Evolutionary conservation across 64 coral and sea anemone genomes (phyloP), one percentile per base, ranked within the genome.

Genomic region (Exaiptasia diaphana): DNA sequence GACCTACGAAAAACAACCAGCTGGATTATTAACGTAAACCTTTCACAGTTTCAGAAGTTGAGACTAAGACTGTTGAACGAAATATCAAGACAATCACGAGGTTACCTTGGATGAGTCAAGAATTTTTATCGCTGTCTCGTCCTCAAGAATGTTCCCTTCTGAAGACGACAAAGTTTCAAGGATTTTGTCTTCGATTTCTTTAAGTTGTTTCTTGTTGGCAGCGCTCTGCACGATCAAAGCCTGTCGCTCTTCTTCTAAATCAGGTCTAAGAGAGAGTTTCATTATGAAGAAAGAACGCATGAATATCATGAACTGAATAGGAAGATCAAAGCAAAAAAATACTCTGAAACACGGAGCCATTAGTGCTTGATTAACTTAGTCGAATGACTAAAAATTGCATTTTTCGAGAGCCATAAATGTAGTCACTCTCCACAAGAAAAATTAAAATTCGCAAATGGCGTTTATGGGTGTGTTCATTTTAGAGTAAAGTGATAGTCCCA

Each of bases 191-290:
- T 99, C 95, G 27, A 99, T 99, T 56, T 99, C 95, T 46, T 99
- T 92, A 6, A 99, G 85, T 21, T 99, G 95, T 63, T 99, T 99
- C 34, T 99, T 99, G 73, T 99, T 99, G 13, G 95, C 95, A 64
- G 95, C 95, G 28, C 95, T 99, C 67, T 99, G 95, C 24, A 99
- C 72, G 63, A 99, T 99, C 40, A 99, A 38, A 7, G 89, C 95
- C 52, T 99, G 95, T 3, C 95, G 90, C 50, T 99, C 95, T 50
- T 99, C 95, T 75, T 99, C 95, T 38, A 99, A 80, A 40, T 99
- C 95, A 81, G 95, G 95, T 82, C 95, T 93, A 30, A 1, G 25
- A 44, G 12, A 33, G 6, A 46, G 15, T n/a, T n/a, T n/a, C n/a
- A n/a, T n/a, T n/a, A n/a, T n/a, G n/a, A n/a, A n/a, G n/a, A n/a